Percentiles rank a stretch among this genome's conserved stretches.
phyloP scores from a whole-genome alignment of 2,888 invertebrate genomes.

The Mimumesa dahlbomi region DNA sequence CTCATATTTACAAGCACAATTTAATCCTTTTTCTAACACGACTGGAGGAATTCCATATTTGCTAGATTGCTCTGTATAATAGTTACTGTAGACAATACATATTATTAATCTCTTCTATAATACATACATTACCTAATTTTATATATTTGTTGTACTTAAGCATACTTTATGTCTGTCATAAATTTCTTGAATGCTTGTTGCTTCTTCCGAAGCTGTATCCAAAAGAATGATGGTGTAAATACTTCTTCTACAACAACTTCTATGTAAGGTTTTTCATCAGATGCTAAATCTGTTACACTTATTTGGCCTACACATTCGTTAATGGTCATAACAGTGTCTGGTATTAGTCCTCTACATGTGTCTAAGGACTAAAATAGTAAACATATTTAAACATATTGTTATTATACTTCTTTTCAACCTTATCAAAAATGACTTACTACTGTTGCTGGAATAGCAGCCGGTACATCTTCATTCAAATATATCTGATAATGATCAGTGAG shows the following conservation, averaged over 20 bases:
- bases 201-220: constrained; percentile 70
- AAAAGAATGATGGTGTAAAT: constrained; percentile 76
- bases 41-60: constrained; percentile 68
- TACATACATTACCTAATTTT: not conserved
- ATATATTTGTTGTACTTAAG: constrained; percentile 5
- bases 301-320: constrained; percentile 71
- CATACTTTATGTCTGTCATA: constrained; percentile 72
- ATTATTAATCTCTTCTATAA: not conserved
- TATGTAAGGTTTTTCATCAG: constrained; percentile 38
- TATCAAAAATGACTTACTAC: constrained; percentile 59
- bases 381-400: not conserved
- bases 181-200: constrained; percentile 56
- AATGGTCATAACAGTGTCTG: constrained; percentile 67
- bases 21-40: constrained; percentile 70
- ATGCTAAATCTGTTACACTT: constrained; percentile 55
- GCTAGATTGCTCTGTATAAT: constrained; percentile 55
- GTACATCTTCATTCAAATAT: constrained; percentile 48
- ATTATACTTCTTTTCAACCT: not conserved
- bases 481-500: constrained; percentile 61
- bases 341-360: constrained; percentile 61
- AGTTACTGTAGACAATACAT: constrained; percentile 58
- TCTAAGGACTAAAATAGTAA: constrained; percentile 56
- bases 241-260: constrained; percentile 71
- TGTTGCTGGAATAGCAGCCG: constrained; percentile 65
- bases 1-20: constrained; percentile 72